Evolutionary conservation across 2,888 invertebrate species (phyloP).

Genomic region (Alentia gelatinosa): DNA sequence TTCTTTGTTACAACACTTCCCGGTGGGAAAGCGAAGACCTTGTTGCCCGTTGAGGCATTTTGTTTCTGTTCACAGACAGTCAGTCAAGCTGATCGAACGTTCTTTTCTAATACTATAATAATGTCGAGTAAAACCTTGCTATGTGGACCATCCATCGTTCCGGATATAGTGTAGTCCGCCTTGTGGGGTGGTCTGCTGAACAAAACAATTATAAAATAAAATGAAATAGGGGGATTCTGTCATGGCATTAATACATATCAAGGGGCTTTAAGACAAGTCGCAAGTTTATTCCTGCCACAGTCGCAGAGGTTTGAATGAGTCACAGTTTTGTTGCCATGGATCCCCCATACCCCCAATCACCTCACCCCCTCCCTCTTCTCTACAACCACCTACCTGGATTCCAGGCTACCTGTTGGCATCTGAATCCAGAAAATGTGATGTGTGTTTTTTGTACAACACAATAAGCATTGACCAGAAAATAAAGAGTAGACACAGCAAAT

Average conservation of each 20-base stretch:
- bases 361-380: neutral
- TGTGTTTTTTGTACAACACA: neutral
- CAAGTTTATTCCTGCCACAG: neutral
- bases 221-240: neutral
- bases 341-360: neutral
- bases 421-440: neutral
- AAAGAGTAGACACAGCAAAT: too few species aligned
- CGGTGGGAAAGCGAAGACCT: too few species aligned
- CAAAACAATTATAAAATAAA: too few species aligned
- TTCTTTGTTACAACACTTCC: too few species aligned
- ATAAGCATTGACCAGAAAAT: neutral
- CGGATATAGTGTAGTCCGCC: too few species aligned
- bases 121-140: too few species aligned
- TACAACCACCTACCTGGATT: neutral
- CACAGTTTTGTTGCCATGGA: constrained; percentile 4
- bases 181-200: too few species aligned
- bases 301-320: neutral
- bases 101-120: too few species aligned
- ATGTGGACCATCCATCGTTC: too few species aligned
- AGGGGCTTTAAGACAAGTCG: neutral
- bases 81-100: too few species aligned
- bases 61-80: too few species aligned
- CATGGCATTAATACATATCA: neutral
- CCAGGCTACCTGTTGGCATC: neutral
- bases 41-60: too few species aligned